Percentiles rank a stretch among this genome's conserved stretches.
Evolutionary conservation across 2,888 invertebrate species (phyloP).

Genomic region (Thelaira solivaga): DNA sequence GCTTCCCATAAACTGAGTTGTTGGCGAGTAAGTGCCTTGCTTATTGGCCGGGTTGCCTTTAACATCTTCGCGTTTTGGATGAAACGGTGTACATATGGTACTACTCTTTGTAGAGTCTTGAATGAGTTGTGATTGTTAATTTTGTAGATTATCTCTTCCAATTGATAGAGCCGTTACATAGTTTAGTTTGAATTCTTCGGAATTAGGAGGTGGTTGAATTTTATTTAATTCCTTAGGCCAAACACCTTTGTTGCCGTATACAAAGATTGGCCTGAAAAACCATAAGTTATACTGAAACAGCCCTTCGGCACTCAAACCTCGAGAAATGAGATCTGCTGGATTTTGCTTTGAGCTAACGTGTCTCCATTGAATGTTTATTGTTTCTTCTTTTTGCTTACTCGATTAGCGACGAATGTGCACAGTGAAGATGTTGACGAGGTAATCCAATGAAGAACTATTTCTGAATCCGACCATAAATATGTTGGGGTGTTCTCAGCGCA

Average conservation of each 20-base stretch:
- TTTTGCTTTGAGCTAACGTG: background rate
- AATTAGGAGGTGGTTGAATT: background rate
- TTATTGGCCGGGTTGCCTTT: background rate
- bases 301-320: background rate
- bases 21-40: background rate
- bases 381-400: background rate
- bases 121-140: background rate
- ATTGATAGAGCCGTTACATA: background rate
- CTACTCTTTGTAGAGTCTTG: background rate
- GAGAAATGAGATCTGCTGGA: background rate
- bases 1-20: too few relatives aligned
- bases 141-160: background rate
- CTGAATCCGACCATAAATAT: too few relatives aligned
- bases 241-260: too few relatives aligned
- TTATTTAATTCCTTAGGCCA: too few relatives aligned
- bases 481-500: background rate
- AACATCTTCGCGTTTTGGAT: background rate
- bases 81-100: too few relatives aligned
- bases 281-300: background rate
- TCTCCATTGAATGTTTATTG: background rate
- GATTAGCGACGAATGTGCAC: too few relatives aligned
- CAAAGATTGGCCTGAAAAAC: background rate
- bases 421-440: too few relatives aligned
- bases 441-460: too few relatives aligned
- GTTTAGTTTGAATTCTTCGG: background rate